A percentile compares a stretch with the other conserved stretches of the same genome.
These are phyloP conservation scores for Sturnus vulgaris DNA, from an alignment of 2,113 vertebrate species.

Conservation along the genomic window DNA sequence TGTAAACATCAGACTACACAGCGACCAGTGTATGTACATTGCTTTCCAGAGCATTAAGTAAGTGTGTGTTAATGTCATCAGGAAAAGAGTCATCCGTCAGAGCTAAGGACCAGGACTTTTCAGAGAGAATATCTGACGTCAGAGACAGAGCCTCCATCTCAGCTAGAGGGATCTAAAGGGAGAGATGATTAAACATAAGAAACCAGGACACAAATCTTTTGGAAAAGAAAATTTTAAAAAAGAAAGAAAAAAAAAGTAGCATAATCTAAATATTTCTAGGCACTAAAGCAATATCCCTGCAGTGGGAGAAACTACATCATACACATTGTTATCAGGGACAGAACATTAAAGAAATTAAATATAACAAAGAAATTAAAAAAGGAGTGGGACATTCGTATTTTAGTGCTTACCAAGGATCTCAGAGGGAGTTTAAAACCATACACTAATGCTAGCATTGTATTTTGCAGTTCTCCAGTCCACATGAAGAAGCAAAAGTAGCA, in stretches of 20 bases:
- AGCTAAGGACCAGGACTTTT: constrained; percentile 98
- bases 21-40: constrained; percentile 88
- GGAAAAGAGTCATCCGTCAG: constrained; percentile 94
- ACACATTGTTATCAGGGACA: not conserved
- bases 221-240: not conserved
- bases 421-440: constrained; percentile 17
- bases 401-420: constrained; percentile 5
- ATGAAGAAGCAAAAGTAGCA: not conserved
- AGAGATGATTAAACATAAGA: constrained; percentile 91
- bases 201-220: constrained; percentile 69
- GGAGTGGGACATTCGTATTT: not conserved
- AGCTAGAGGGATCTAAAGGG: constrained; percentile 98
- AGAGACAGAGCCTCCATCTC: constrained; percentile 99
- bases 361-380: not conserved
- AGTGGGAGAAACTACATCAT: constrained; percentile 25
- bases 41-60: constrained; percentile 95
- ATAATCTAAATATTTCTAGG: constrained; percentile 49
- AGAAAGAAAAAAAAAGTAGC: not conserved
- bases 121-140: constrained; percentile 91
- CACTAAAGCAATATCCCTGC: constrained; percentile 35
- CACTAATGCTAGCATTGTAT: not conserved
- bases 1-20: constrained; percentile 73
- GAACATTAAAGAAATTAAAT: constrained; percentile 1
- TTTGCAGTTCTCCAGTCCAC: not conserved
- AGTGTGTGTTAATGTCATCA: constrained; percentile 91